Evolutionary conservation across 2,888 invertebrate genomes (phyloP), one percentile per base, ranked within the genome.

Genomic region (Lasiommata megera): DNA sequence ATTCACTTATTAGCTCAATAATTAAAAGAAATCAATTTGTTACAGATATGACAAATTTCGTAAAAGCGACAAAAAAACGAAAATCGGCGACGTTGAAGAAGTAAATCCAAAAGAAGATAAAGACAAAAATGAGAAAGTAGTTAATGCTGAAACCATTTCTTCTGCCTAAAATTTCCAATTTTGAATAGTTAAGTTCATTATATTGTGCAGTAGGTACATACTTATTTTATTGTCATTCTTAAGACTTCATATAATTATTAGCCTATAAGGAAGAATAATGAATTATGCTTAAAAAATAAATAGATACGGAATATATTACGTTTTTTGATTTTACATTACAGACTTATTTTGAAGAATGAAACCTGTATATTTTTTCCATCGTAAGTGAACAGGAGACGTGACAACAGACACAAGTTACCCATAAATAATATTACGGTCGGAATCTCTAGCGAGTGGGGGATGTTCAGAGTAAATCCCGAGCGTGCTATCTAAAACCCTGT

Each of bases 41-140:
- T 80, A 70, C 72, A 93, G 93, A 67, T 93, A 93, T 68, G 93
- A 93, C 79, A 92, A 93, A 68, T 94, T 93, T 72, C 90, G 93
- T 52, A 93, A 93, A 79, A 93, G 93, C 65, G 94, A 94, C 71
- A 94, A 94, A 76, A 92, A 88, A 66, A 67, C 75, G 29, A 91
- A 87, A 65, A 78, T 77, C 56, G 91, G 80, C 23, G 91, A 84
- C 54, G 79, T 74, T 51, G 89, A 82, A 58, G 88, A 83, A 63
- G 77, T 68, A 55, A 83, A 83, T 40, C 69, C 75, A 2, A 81
- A 73, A 60, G 77, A 79, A 34, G 88, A 82, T 11, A 79, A 76
- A 11, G 34, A 34, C 28, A 71, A 73, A 14, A 73, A 70, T 57
- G 91, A 88, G 61, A 88, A 86, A 63, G 78, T 72, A 58, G 79